Conservation (phyloP, 2,113 vertebrate genomes). For the Orycteropus afer region DNA sequence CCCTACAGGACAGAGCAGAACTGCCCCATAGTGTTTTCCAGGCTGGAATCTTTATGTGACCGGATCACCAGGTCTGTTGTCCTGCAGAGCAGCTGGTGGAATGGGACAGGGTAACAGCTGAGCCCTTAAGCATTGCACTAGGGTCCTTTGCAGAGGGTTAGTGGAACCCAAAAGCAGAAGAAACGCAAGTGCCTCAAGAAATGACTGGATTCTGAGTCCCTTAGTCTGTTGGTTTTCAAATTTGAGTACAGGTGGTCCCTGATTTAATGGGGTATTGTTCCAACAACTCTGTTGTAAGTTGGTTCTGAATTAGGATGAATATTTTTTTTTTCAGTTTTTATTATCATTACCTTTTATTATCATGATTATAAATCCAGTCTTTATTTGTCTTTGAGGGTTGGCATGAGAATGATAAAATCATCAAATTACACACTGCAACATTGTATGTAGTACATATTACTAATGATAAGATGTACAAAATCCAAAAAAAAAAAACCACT, state of each 20-base stretch:
- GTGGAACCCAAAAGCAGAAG: not conserved
- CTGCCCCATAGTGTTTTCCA: too few species aligned
- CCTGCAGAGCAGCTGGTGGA: too few species aligned
- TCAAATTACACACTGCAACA: not conserved
- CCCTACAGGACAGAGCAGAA: not conserved
- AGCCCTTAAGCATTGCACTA: too few species aligned
- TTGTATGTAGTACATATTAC: not conserved
- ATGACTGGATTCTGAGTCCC: not conserved
- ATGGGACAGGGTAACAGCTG: too few species aligned
- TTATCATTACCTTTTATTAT: not conserved
- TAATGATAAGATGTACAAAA: not conserved
- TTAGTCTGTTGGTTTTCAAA: not conserved
- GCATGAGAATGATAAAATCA: not conserved
- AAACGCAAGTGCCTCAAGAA: not conserved
- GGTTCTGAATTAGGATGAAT: not conserved
- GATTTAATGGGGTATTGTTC: not conserved
- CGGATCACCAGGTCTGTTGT: too few species aligned
- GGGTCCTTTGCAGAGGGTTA: not conserved
- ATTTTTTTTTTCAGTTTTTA: not conserved
- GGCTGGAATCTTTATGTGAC: too few species aligned
- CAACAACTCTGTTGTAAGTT: not conserved
- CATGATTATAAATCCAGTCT: not conserved
- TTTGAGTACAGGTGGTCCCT: not conserved
- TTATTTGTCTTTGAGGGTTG: not conserved
- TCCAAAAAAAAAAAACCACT: too few species aligned